Conservation (phyloP, 2,888 invertebrate genomes). For the Tridacna crocea region DNA sequence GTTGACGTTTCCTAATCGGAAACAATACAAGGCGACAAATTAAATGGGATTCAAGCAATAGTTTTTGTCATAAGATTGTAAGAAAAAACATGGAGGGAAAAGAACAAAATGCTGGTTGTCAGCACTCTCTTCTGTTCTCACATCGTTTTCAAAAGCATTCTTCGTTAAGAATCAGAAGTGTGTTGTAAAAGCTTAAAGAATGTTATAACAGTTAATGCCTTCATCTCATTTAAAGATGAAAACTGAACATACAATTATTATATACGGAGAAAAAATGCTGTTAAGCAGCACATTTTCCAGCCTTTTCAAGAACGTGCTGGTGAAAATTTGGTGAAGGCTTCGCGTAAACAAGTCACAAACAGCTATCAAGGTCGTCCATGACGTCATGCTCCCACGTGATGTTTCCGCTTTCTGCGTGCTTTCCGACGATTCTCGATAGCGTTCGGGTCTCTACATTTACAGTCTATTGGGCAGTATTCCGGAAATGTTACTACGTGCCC, state of each 20-base stretch:
- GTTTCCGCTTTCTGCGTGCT: conserved; percentile 30
- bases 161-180: too few relatives aligned
- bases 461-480: conserved; percentile 64
- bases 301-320: not conserved
- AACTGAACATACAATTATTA: too few relatives aligned
- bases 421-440: conserved; percentile 71
- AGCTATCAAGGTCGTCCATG: not conserved
- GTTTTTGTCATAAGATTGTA: too few relatives aligned
- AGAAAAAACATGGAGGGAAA: not conserved
- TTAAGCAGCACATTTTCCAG: not conserved
- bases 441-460: conserved; percentile 75
- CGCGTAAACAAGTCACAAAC: not conserved
- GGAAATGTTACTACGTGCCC: conserved; percentile 67
- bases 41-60: too few relatives aligned
- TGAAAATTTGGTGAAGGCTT: too few relatives aligned
- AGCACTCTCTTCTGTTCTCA: not conserved
- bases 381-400: not conserved
- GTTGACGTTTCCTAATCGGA: too few relatives aligned
- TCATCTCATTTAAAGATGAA: too few relatives aligned
- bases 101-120: not conserved
- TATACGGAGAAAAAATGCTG: not conserved
- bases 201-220: too few relatives aligned
- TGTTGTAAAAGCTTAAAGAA: too few relatives aligned
- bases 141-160: not conserved
- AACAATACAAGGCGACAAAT: too few relatives aligned